Base-by-base conservation (phyloP, 2,113 vertebrate genomes). In the Grammomys dolichurus region DNA sequence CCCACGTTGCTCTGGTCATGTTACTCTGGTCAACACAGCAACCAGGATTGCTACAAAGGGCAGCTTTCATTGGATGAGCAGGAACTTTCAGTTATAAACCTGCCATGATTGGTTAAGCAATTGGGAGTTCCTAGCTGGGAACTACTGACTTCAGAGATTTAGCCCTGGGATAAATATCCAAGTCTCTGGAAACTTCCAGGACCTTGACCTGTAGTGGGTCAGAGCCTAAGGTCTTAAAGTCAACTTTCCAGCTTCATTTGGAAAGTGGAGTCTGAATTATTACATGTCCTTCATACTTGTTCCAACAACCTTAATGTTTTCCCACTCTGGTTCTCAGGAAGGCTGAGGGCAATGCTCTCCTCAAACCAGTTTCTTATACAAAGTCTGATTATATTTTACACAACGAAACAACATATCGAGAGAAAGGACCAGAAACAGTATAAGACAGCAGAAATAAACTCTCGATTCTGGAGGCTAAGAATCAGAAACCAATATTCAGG, bases 111-210 rank as follows among this genome's bases (percentile, higher is more conserved):
- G 69, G 20, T 40, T 10, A 5, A 43, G 10, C 17, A n/a, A 20
- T 24, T 22, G 13, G 65, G n/a, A 19, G 11, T 65, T 13, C 13
- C 48, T 65, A 43, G 77, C 63, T 43, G 65, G 10, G 14, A 72
- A n/a, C 56, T 26, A 33, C 56, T 26, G 40, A 48, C 5, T 58
- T 28, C 48, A 31, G 36, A 7, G 28, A 19, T 13, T 40, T 40
- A 43, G 0, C 31, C 67, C 67, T 69, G 31, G 12, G 31, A 33
- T 69, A 33, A 69, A 69, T 69, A 69, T 16, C 0, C 48, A 43
- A 24, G 36, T n/a, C 31, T 12, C 1, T 1, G 0, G n/a, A 28
- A n/a, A 36, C 17, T 2, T 33, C 16, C 36, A 3, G 63, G 3
- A 10, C 24, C 24, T 31, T 51, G 33, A 28, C 31, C 89, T 67